A percentile compares a stretch with the other conserved stretches of the same genome.
These are phyloP conservation scores for Nomia melanderi DNA, from an alignment of 1,140 invertebrate species.

Conservation along the genomic window DNA sequence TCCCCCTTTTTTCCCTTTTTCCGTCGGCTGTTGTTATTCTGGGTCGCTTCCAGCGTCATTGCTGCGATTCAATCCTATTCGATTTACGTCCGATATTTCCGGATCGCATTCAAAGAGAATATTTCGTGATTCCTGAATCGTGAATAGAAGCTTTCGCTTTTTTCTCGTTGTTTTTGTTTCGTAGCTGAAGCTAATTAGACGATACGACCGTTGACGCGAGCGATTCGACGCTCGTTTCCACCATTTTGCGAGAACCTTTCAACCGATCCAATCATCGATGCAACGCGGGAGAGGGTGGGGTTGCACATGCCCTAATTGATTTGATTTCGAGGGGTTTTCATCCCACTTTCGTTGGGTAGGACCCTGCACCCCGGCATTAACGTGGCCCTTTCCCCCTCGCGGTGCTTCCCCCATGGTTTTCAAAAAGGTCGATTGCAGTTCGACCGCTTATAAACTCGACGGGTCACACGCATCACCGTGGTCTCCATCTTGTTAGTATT, in stretches of 20 bases:
- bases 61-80: not conserved
- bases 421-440: conserved; percentile 51
- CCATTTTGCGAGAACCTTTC: conserved; percentile 70
- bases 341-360: conserved; percentile 60
- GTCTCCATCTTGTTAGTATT: conserved; percentile 39
- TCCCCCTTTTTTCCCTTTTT: conserved; percentile 24
- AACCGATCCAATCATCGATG: conserved; percentile 58
- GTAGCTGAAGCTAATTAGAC: not conserved
- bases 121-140: not conserved
- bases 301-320: conserved; percentile 73
- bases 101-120: too few relatives aligned
- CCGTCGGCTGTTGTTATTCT: not conserved
- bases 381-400: conserved; percentile 7
- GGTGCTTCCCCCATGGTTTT: conserved; percentile 48
- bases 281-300: conserved; percentile 34
- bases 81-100: not conserved
- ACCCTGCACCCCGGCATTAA: conserved; percentile 57
- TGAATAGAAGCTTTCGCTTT: too few relatives aligned
- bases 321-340: conserved; percentile 74
- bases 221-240: conserved; percentile 47
- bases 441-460: not conserved
- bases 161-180: not conserved
- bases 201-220: not conserved
- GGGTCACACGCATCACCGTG: conserved; percentile 12
- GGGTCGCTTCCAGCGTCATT: not conserved